A percentile compares a stretch with the other conserved stretches of the same genome.
Conservation (phyloP, 2,113 vertebrate species). For the Sinocyclocheilus rhinocerous region DNA sequence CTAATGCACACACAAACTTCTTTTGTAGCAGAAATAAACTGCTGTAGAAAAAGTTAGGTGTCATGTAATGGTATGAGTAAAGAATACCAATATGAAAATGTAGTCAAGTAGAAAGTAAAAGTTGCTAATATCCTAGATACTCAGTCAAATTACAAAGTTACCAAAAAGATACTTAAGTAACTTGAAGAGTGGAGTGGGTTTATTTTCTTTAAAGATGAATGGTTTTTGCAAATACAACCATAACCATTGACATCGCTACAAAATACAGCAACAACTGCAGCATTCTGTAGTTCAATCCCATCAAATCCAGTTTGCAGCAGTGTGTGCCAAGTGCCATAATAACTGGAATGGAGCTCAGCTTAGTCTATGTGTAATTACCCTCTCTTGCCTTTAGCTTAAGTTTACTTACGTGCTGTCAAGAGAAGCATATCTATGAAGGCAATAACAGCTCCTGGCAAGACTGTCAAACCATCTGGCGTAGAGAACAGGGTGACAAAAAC, state of each 20-base stretch:
- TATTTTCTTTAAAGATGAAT: too few relatives aligned
- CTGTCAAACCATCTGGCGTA: constrained; percentile 50
- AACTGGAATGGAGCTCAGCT: constrained; percentile 19
- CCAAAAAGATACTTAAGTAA: too few relatives aligned
- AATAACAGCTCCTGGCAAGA: constrained; percentile 44
- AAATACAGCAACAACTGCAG: not conserved
- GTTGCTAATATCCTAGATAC: too few relatives aligned
- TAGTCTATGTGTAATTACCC: constrained; percentile 44
- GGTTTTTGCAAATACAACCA: too few relatives aligned
- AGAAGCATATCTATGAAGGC: constrained; percentile 41
- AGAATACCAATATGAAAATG: too few relatives aligned
- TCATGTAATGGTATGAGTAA: too few relatives aligned
- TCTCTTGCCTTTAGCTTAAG: constrained; percentile 43
- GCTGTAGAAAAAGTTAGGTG: too few relatives aligned
- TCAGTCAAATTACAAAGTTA: too few relatives aligned
- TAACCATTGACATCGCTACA: not conserved
- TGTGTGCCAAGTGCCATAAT: constrained; percentile 31
- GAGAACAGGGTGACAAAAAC: constrained; percentile 46
- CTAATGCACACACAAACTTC: too few relatives aligned
- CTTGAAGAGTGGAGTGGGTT: too few relatives aligned
- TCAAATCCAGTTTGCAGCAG: constrained; percentile 1
- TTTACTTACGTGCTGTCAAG: constrained; percentile 42
- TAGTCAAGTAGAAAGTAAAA: too few relatives aligned
- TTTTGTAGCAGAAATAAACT: too few relatives aligned
- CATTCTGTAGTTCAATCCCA: constrained; percentile 1